Evolutionary conservation across 2,888 invertebrate genomes (phyloP), one percentile per base, ranked within the genome.

Genomic region (Psococerastis gibbosa): DNA sequence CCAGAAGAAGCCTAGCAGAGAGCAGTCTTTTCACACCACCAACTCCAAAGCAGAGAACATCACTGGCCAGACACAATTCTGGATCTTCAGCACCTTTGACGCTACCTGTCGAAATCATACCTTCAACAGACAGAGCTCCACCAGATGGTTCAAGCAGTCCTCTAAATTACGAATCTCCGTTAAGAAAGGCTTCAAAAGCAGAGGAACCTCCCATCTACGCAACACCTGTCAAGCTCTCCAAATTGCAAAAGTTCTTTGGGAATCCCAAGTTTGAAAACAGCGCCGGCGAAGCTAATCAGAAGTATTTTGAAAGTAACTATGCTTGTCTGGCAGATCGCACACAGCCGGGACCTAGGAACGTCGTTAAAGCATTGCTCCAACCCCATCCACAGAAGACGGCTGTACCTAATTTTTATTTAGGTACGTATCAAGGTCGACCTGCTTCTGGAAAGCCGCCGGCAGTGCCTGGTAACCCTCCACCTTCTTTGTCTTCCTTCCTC

Each of bases 401-500:
- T 3, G 5, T 20, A 17, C 22, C 22, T 20, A 38, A 38, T 20
- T 38, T 38, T 38, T 38, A 20, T 17, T 38, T 38, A 20, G 38
- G 38, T 16, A 38, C 38, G 3, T 38, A 38, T 38, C 38, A 38
- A 18, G n/a, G 22, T 17, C 43, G 34, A 23, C 34, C 51, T 8
- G 11, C n/a, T 11, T 20, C 38, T 11, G 17, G 17, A 20, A 20
- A 15, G 5, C 16, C 38, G 3, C 8, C 38, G 18, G 18, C 18
- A 13, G n/a, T n/a, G n/a, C n/a, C n/a, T n/a, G n/a, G n/a, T n/a
- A 18, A 38, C 22, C 38, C 38, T 15, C 38, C 38, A 5, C 17
- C 38, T 4, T 38, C 38, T 17, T 11, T 38, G 5, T 20, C 17
- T 18, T 38, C 38, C n/a, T 75, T 76, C 57, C 58, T 75, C 32